Conservation (phyloP, 2,888 invertebrate genomes). For the Eupithecia subfuscata region DNA sequence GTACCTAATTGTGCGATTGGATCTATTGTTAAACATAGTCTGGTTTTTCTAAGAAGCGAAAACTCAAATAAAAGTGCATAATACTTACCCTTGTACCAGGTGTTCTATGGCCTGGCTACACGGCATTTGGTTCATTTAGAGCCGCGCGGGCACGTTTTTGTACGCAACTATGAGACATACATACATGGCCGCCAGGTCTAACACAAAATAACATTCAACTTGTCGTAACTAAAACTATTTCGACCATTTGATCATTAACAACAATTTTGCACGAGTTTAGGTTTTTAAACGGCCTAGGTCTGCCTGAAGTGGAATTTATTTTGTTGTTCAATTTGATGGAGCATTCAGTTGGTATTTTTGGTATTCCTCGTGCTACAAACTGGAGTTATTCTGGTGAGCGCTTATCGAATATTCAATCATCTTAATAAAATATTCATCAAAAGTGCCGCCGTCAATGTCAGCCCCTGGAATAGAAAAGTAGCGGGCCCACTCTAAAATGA, state of each 20-base stretch:
- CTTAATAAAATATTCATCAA: neutral
- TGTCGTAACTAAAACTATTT: neutral
- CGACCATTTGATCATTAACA: neutral
- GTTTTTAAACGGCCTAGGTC: neutral
- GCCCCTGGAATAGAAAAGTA: neutral
- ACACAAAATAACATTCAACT: neutral
- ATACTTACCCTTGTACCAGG: neutral
- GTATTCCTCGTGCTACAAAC: neutral
- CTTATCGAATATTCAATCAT: neutral
- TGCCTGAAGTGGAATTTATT: neutral
- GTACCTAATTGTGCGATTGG: conserved; percentile 10
- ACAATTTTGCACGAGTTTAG: neutral
- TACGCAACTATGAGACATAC: neutral
- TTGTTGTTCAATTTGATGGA: neutral
- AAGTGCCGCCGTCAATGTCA: neutral
- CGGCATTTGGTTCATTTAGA: neutral
- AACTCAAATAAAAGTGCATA: neutral
- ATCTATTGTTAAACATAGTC: neutral
- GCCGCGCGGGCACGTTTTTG: neutral
- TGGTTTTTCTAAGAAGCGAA: neutral
- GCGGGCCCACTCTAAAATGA: conserved; percentile 5
- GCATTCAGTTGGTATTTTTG: neutral
- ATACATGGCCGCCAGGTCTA: neutral
- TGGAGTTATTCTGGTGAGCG: neutral
- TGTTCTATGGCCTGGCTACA: neutral